Percentiles rank a stretch among this genome's conserved stretches.
These are phyloP conservation scores for Nephrotoma flavescens DNA, from an alignment of 2,888 invertebrate species.

Conservation along the genomic window DNA sequence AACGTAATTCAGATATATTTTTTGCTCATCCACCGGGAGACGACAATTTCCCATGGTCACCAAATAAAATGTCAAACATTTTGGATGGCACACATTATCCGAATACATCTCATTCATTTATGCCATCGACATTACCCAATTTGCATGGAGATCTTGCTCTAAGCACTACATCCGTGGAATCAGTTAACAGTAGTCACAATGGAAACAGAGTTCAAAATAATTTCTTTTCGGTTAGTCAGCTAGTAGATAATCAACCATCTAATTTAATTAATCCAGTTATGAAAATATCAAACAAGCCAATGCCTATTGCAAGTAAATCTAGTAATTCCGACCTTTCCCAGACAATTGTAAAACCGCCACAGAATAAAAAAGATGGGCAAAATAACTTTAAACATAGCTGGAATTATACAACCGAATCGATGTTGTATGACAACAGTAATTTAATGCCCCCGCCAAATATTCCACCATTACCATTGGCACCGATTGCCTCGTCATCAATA, in stretches of 20 bases:
- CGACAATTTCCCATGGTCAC: conserved; percentile 38
- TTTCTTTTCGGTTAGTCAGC: conserved; percentile 46
- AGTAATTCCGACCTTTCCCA: neutral
- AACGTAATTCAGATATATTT: conserved; percentile 5
- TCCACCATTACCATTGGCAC: neutral
- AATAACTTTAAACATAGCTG: neutral
- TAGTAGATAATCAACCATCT: conserved; percentile 32
- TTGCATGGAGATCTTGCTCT: conserved; percentile 43
- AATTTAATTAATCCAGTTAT: conserved; percentile 13
- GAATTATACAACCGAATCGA: neutral
- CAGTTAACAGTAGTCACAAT: neutral
- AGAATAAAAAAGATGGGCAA: neutral
- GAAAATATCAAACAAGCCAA: conserved; percentile 6
- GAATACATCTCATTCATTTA: conserved; percentile 18
- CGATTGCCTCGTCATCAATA: neutral
- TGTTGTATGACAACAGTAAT: neutral
- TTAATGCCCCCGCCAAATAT: neutral
- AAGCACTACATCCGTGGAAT: conserved; percentile 14
- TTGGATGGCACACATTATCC: conserved; percentile 21
- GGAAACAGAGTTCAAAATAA: conserved; percentile 17
- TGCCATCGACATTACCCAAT: conserved; percentile 36
- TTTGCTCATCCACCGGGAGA: conserved; percentile 22
- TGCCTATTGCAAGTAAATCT: neutral
- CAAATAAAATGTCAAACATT: conserved; percentile 29
- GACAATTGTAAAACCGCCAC: neutral